phyloP scores from a whole-genome alignment of 2,113 vertebrate genomes.

The Takifugu flavidus region DNA sequence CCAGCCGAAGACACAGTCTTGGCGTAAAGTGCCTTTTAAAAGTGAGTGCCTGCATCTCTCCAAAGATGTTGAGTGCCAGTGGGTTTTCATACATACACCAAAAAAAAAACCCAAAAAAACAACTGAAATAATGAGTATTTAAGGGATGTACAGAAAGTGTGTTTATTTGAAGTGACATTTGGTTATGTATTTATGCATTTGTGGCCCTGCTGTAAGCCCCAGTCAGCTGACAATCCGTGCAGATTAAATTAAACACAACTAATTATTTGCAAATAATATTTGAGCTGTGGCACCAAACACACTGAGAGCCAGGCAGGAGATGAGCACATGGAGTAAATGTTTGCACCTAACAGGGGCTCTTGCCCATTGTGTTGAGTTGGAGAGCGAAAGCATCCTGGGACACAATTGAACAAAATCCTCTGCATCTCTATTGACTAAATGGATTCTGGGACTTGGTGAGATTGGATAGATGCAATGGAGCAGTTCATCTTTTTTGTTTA shows the following conservation, averaged over 20 bases:
- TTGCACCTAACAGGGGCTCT: constrained; percentile 26
- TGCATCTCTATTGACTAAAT: constrained; percentile 32
- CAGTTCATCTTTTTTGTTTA: constrained; percentile 45
- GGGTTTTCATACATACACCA: no score
- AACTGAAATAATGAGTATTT: no score
- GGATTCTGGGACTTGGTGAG: constrained; percentile 60
- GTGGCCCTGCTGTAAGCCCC: not conserved
- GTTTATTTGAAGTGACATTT: not conserved
- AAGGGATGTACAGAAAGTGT: no score
- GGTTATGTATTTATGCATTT: not conserved
- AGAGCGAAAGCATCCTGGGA: constrained; percentile 31
- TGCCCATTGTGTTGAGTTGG: constrained; percentile 24
- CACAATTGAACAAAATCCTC: constrained; percentile 20
- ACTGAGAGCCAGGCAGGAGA: constrained; percentile 13
- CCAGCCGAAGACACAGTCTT: no score
- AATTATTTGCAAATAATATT: constrained; percentile 35
- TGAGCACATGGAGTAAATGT: constrained; percentile 15
- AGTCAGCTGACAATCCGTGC: constrained; percentile 15
- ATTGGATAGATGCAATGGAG: constrained; percentile 3
- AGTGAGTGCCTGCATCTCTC: no score
- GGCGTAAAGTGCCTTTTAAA: no score
- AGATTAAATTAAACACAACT: constrained; percentile 26
- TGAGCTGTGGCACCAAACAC: constrained; percentile 13
- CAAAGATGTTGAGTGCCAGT: no score
- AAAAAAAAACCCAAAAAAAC: no score